A percentile compares a stretch with the other conserved stretches of the same genome.
These are phyloP conservation scores for Petrophora chlorosata DNA, from an alignment of 2,888 invertebrate species.

Conservation along the genomic window DNA sequence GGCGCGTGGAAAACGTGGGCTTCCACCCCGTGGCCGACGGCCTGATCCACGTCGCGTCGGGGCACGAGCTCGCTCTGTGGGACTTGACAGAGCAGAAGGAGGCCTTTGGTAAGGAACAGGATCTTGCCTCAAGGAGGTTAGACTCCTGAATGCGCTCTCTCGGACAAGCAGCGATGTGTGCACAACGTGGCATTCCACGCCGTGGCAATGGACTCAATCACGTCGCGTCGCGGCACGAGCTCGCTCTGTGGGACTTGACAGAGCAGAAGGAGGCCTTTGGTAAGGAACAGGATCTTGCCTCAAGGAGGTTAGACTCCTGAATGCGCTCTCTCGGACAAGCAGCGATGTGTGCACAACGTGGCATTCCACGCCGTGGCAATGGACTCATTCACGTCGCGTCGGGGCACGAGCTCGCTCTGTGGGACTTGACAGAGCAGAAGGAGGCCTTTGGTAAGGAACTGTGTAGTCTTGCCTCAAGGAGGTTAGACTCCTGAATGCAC, in stretches of 20 bases:
- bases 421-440: conserved; percentile 93
- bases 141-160: conserved; percentile 92
- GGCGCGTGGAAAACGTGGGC: conserved; percentile 93
- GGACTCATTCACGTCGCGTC: conserved; percentile 94
- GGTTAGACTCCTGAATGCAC: conserved; percentile 92
- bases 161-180: conserved; percentile 92
- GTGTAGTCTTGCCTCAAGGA: background rate
- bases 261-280: conserved; percentile 92
- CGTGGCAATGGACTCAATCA: conserved; percentile 95
- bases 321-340: conserved; percentile 92
- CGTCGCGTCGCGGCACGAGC: conserved; percentile 91
- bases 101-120: conserved; percentile 84
- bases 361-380: conserved; percentile 96
- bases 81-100: conserved; percentile 93
- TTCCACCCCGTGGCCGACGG: conserved; percentile 97
- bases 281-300: conserved; percentile 51
- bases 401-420: conserved; percentile 91
- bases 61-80: conserved; percentile 92
- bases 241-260: conserved; percentile 94
- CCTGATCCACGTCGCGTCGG: conserved; percentile 93
- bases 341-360: conserved; percentile 93
- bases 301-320: conserved; percentile 86
- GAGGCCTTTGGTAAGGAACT: conserved; percentile 88
- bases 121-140: background rate
- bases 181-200: conserved; percentile 97